Percentiles rank a stretch among this genome's conserved stretches.
These are phyloP conservation scores for Papilio aristodemus DNA, from an alignment of 1,140 invertebrate species.

Conservation along the genomic window DNA sequence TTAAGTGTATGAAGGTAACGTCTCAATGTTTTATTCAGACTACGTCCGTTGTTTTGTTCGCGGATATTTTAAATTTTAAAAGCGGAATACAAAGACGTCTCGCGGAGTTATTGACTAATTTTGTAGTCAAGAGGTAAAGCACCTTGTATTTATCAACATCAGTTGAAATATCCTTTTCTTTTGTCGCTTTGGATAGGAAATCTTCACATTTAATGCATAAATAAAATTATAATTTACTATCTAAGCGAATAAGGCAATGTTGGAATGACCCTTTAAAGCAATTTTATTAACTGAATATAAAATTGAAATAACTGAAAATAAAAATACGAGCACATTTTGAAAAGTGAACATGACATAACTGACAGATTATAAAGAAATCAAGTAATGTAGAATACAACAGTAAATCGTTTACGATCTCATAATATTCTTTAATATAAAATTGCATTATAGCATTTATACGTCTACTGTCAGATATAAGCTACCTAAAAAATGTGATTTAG, in stretches of 20 bases:
- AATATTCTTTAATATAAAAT: no score
- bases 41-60: background rate
- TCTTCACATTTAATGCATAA: background rate
- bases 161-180: background rate
- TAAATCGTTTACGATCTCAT: no score
- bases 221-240: background rate
- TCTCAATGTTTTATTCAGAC: conserved; percentile 9
- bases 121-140: background rate
- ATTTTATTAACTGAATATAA: no score
- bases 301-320: no score
- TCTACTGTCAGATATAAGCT: no score
- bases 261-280: background rate
- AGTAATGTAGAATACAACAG: no score
- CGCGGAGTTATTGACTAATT: background rate
- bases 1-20: background rate
- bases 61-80: conserved; percentile 4
- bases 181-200: background rate
- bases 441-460: no score
- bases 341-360: no score
- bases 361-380: no score
- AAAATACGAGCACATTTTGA: no score
- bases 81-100: background rate
- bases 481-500: no score
- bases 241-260: background rate
- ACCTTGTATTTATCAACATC: background rate